Percentiles rank a stretch among this genome's conserved stretches.
Evolutionary conservation across 2,113 vertebrate genomes (phyloP).

Genomic region (Pseudolaguvia tuberculata): DNA sequence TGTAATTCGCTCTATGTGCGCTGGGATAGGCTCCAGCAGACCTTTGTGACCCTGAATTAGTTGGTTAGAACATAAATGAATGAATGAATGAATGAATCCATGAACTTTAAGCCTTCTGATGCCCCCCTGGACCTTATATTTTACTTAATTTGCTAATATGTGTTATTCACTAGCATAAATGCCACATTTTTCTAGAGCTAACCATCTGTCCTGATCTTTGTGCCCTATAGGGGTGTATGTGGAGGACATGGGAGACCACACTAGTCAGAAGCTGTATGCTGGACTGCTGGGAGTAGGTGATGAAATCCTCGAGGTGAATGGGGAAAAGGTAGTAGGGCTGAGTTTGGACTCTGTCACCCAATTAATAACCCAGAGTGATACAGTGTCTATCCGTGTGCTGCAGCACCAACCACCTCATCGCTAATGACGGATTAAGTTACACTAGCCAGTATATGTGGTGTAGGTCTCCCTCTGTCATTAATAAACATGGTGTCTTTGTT

Average conservation of each 20-base stretch:
- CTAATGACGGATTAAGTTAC: constrained; percentile 46
- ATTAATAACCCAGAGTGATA: constrained; percentile 63
- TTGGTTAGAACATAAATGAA: too few species aligned
- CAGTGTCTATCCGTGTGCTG: constrained; percentile 70
- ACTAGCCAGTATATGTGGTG: neutral
- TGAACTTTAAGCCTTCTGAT: neutral
- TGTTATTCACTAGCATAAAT: neutral
- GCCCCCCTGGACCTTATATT: neutral
- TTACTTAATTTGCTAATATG: neutral
- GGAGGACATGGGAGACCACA: constrained; percentile 74
- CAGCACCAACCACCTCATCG: constrained; percentile 57
- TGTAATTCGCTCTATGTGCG: too few species aligned
- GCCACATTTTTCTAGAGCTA: too few species aligned
- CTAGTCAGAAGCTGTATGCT: constrained; percentile 77
- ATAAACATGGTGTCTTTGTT: neutral
- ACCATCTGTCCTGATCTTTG: neutral
- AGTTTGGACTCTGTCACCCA: constrained; percentile 67
- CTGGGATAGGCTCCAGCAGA: too few species aligned
- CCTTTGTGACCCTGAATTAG: too few species aligned
- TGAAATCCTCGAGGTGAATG: constrained; percentile 83
- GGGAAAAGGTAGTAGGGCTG: constrained; percentile 72
- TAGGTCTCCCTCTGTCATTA: neutral
- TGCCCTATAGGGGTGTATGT: constrained; percentile 76
- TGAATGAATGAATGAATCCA: too few species aligned
- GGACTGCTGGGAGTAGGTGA: constrained; percentile 81